Evolutionary conservation across 1,140 invertebrate species (phyloP).

Genomic region (Macrobrachium nipponense): DNA sequence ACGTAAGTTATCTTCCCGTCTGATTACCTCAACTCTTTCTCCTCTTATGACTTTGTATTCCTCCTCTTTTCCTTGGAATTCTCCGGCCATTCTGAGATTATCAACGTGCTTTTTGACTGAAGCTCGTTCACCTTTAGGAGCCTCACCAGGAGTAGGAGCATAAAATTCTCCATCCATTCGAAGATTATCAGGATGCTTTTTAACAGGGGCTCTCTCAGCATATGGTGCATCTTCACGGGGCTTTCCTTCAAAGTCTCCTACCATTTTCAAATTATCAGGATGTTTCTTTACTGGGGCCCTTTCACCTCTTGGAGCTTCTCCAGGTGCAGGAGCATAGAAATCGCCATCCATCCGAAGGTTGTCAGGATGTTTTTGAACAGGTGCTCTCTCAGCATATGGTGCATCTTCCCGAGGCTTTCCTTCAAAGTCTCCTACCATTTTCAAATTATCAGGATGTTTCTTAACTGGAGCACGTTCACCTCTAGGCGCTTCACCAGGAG

Average conservation of each 20-base stretch:
- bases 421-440: constrained; percentile 61
- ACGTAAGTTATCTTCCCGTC: not conserved
- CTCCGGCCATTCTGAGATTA: constrained; percentile 66
- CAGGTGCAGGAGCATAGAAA: constrained; percentile 23
- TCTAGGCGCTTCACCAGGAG: constrained; percentile 56
- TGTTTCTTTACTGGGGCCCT: constrained; percentile 46
- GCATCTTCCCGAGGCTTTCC: constrained; percentile 57
- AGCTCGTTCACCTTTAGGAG: constrained; percentile 10
- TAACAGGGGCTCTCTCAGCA: constrained; percentile 22
- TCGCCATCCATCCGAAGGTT: constrained; percentile 48
- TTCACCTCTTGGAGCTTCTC: constrained; percentile 27
- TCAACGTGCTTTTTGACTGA: constrained; percentile 39
- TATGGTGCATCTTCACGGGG: not conserved
- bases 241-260: constrained; percentile 30
- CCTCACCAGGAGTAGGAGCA: not conserved
- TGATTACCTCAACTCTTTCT: constrained; percentile 69
- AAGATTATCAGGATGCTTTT: constrained; percentile 25
- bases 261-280: constrained; percentile 42
- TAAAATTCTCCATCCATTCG: constrained; percentile 32
- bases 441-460: constrained; percentile 40
- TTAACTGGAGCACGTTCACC: not conserved
- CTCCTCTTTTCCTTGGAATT: constrained; percentile 45
- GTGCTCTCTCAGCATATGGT: constrained; percentile 24
- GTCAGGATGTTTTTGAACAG: constrained; percentile 35
- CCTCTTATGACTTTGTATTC: constrained; percentile 72